These are phyloP conservation scores for Pediacus dermestoides DNA, from an alignment of 2,888 invertebrate genomes.

Conservation along the genomic window DNA sequence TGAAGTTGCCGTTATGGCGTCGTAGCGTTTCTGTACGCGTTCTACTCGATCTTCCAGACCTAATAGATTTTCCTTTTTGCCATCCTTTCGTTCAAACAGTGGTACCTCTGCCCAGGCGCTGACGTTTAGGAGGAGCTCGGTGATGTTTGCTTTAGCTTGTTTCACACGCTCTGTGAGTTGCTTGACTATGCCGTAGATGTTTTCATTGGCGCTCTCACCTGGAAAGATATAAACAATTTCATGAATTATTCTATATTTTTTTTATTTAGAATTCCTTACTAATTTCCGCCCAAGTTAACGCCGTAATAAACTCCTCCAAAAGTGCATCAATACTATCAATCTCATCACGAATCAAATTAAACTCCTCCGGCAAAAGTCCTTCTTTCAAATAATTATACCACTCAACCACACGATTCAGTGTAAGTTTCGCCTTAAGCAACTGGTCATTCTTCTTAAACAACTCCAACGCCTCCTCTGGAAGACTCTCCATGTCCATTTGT, in stretches of 20 bases:
- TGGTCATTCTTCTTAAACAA: slow-evolving; percentile 68
- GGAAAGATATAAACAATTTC: slow-evolving; percentile 29
- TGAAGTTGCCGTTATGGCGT: slow-evolving; percentile 52
- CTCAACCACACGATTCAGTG: slow-evolving; percentile 58
- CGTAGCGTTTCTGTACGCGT: slow-evolving; percentile 55
- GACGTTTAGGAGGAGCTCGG: slow-evolving; percentile 56
- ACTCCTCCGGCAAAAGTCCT: slow-evolving; percentile 73
- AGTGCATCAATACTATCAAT: slow-evolving; percentile 69
- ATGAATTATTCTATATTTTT: background rate
- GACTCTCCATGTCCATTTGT: slow-evolving; percentile 57
- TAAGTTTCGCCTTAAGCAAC: slow-evolving; percentile 52
- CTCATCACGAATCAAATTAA: slow-evolving; percentile 71
- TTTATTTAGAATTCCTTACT: slow-evolving; percentile 54
- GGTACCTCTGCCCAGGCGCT: slow-evolving; percentile 71
- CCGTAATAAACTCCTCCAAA: slow-evolving; percentile 64
- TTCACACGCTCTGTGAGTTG: slow-evolving; percentile 68
- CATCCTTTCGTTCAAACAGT: slow-evolving; percentile 70
- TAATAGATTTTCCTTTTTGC: slow-evolving; percentile 56
- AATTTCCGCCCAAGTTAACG: slow-evolving; percentile 76
- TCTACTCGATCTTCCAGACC: slow-evolving; percentile 56
- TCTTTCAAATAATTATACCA: slow-evolving; percentile 81
- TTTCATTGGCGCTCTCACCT: slow-evolving; percentile 26
- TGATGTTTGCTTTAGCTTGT: slow-evolving; percentile 65
- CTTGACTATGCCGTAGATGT: slow-evolving; percentile 63
- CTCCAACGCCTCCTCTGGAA: slow-evolving; percentile 58